Evolutionary conservation across 2,113 vertebrate species (phyloP), one percentile per base, ranked within the genome.

Genomic region (Mesocricetus auratus): DNA sequence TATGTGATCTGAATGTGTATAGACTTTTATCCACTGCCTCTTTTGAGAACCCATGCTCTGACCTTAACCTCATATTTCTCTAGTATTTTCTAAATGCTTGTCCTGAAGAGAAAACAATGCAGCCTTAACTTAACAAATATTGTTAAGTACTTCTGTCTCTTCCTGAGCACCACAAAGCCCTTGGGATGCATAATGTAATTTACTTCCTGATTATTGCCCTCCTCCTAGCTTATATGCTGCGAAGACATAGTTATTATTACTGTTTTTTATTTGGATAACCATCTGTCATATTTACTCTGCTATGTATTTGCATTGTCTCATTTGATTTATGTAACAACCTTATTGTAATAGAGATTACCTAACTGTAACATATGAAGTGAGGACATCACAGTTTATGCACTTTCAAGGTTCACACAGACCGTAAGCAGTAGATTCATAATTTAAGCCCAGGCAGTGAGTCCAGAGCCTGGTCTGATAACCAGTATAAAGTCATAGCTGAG

Each of bases 241-340:
- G 39, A 71, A 75, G 13, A 16, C 42, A 36, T 58, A 92, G 47
- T 85, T 95, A 47, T 42, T 86, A 3, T 22, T 88, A 33, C 66
- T 47, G 1, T 11, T 87, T 75, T 75, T 16, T 45, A 66, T 69
- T 85, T 5, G 19, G 26, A 4, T 69, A 39, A 56, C 85, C n/a
- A 93, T 89, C 21, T 68, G 58, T n/a, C 39, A 62, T 85, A 58
- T 33, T 89, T 83, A 77, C 17, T 91, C 13, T 81, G 12, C 22
- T 31, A 50, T 75, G 12, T 33, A 69, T 75, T 86, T 93, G 21
- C 60, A 62, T 97, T 92, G 47, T 94, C 22, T 92, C 56, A 82
- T 77, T 90, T 94, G 83, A 58, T 92, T 29, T 47, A 77, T 94
- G 83, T 95, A 96, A 86, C 68, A 91, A 29, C 8, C 22, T 69